Conservation (phyloP, 2,888 invertebrate species). For the Euclidia mi region DNA sequence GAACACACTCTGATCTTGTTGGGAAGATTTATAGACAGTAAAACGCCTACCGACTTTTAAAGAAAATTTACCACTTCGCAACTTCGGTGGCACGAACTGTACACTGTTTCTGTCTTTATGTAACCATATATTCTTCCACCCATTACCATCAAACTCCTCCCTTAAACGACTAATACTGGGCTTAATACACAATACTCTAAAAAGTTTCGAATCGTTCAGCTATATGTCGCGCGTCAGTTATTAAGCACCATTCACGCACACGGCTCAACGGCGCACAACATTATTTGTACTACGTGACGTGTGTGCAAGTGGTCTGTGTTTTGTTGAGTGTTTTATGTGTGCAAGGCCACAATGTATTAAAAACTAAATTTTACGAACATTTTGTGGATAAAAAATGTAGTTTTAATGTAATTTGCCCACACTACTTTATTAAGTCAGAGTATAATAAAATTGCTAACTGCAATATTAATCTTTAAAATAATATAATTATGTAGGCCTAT, state of each 20-base stretch:
- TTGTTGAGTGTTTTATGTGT: constrained; percentile 1
- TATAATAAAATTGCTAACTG: too few species aligned
- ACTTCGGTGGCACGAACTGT: too few species aligned
- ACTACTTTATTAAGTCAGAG: too few species aligned
- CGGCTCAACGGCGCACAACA: constrained; percentile 15
- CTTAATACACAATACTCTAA: constrained; percentile 36
- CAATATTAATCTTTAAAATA: too few species aligned
- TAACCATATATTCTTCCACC: not conserved
- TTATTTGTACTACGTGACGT: constrained; percentile 14
- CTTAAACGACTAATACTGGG: not conserved
- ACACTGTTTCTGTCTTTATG: too few species aligned
- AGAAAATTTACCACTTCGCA: too few species aligned
- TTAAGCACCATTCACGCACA: constrained; percentile 46
- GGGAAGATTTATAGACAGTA: too few species aligned
- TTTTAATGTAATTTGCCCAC: too few species aligned
- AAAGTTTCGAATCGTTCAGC: constrained; percentile 27
- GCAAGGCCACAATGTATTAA: not conserved
- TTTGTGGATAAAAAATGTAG: not conserved
- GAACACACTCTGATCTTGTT: too few species aligned
- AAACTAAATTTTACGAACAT: not conserved
- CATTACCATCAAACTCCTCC: not conserved
- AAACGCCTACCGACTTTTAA: too few species aligned
- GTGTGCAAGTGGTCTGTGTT: constrained; percentile 4
- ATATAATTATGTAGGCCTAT: too few species aligned
- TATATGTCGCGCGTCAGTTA: constrained; percentile 65